Evolutionary conservation across 2,797 vertebrate species (phyloP), one percentile per base, ranked within the genome.

Genomic region (Rachycentron canadum): DNA sequence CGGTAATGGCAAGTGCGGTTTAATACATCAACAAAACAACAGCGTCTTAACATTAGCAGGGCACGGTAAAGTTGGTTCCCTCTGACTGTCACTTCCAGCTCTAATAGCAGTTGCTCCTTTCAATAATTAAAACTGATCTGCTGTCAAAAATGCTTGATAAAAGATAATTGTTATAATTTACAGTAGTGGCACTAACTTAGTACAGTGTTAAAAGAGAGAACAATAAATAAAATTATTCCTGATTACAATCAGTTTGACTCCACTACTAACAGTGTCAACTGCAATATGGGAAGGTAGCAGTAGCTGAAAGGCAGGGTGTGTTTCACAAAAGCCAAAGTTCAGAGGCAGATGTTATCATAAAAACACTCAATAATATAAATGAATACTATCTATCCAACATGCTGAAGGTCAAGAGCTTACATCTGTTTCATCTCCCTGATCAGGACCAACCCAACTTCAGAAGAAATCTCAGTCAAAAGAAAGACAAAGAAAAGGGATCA

Each of bases 391-490:
- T 28, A 57, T 68, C 19, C 38, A 55, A 43, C 34, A 30, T 4
- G 7, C 64, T 43, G 53, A 69, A 52, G 67, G 43, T 62, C 56
- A 62, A 47, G 38, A 36, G 23, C 34, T 59, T 40, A 34, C 4
- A 66, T 60, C 41, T 1, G 6, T 56, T 72, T 78, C 43, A 36
- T 56, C 32, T 11, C 43, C n/a, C 45, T 16, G 8, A 40, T 45
- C 7, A 53, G 38, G 38, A 57, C n/a, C 1, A 3, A 62, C 41
- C 32, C 38, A 41, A 66, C 28, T 4, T 23, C 50, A 53, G 14
- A 70, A 71, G 38, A 60, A 78, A 53, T 28, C 50, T 40, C 19
- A 26, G 52, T 40, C 23, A 26, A 58, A 63, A 25, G 25, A 70
- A 21, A 53, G 1, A 36, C 26, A n/a, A n/a, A 72, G 28, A 64